Conservation (phyloP, 2,113 vertebrate genomes). For the Pseudorhombus dupliciocellatus region DNA sequence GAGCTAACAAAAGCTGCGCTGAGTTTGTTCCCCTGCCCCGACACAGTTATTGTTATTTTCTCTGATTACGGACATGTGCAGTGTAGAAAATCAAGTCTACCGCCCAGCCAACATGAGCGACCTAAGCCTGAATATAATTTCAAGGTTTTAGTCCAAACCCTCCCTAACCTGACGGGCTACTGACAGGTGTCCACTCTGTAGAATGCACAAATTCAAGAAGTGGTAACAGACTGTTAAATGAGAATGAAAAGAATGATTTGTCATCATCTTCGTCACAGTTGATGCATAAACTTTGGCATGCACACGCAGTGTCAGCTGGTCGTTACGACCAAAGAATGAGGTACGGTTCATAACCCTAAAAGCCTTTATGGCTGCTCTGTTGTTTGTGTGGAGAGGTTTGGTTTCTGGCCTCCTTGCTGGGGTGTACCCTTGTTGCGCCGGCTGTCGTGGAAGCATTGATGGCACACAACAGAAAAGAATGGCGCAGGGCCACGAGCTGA, state of each 20-base stretch:
- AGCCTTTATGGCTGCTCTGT: background rate
- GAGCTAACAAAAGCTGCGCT: no score
- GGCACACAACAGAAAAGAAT: background rate
- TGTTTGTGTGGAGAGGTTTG: background rate
- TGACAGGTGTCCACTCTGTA: background rate
- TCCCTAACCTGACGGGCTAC: no score
- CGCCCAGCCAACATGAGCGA: no score
- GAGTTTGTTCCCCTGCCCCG: no score
- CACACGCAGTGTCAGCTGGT: background rate
- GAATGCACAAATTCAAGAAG: background rate
- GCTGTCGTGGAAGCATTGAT: conserved; percentile 20
- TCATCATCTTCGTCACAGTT: background rate
- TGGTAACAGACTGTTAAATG: background rate
- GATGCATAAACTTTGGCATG: background rate
- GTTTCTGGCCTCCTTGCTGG: background rate
- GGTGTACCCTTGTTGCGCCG: background rate
- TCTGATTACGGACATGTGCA: no score
- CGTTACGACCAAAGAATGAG: background rate
- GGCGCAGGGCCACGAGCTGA: conserved; percentile 43
- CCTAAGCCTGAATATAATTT: no score
- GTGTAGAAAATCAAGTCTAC: no score
- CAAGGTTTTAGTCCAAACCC: no score
- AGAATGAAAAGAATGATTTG: no score
- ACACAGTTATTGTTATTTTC: no score
- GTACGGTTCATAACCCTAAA: background rate